Evolutionary conservation across 1,140 invertebrate genomes (phyloP), one percentile per base, ranked within the genome.

Genomic region (Muscidifurax raptorellus): DNA sequence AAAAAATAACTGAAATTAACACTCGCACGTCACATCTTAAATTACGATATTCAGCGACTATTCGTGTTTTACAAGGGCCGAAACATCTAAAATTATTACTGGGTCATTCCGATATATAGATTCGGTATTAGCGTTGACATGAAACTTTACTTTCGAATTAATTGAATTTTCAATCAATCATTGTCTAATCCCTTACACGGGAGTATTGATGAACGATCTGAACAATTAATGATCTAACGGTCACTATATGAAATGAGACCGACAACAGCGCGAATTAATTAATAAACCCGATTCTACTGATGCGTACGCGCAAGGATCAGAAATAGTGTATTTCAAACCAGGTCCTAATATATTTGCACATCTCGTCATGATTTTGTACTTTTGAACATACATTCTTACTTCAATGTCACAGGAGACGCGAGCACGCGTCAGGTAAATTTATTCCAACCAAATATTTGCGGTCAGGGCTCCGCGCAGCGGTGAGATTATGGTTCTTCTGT

Each of bases 371-470:
- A 74, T 25, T 74, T 74, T 74, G 2, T 47, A 75, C 40, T 75
- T 75, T 75, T 22, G 13, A 74, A 71, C 25, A 32, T 3, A 18
- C 15, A 47, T 47, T 13, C 67, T 22, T 36, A 72, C 6, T 30
- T 36, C 27, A 72, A 72, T 72, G 67, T 69, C 67, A n/a, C 15
- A 12, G 6, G 7, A 25, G 18, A 18, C 44, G 12, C 52, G 44
- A 6, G 18, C 52, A 7, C 4, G 67, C 30, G 2, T n/a, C 71
- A 75, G 25, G 74, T 10, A 47, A 44, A 76, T 76, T 76, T 76
- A 76, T 76, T 76, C 71, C 40, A 22, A 76, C 74, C 74, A 76
- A 76, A 76, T 76, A 30, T 76, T 76, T 76, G 74, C 74, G 74
- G 74, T 76, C 71, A 22, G 32, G 25, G 52, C 52, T 59, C 18